These are phyloP conservation scores for Spinibarbus caldwelli DNA, from an alignment of 2,797 vertebrate species.

Conservation along the genomic window DNA sequence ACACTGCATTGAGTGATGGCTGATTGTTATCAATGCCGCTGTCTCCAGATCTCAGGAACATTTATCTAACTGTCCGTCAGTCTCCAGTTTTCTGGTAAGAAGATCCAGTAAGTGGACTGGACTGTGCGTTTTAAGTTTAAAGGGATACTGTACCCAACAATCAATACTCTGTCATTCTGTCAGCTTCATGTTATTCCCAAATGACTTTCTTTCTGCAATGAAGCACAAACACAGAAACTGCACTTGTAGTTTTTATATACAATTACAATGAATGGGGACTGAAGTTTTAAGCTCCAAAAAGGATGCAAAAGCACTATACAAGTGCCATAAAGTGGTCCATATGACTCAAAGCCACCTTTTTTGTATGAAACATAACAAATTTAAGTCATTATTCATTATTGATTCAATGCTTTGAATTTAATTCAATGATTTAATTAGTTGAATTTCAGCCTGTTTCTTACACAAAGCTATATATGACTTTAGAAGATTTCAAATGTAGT, in stretches of 20 bases:
- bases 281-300: not conserved
- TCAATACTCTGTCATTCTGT: constrained; percentile 9
- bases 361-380: not conserved
- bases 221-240: not conserved
- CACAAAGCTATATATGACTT: not conserved
- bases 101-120: not conserved
- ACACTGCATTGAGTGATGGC: not conserved
- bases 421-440: not conserved
- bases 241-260: too few species aligned
- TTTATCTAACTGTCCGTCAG: constrained; percentile 37
- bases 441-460: not conserved
- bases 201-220: not conserved
- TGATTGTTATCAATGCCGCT: constrained; percentile 35
- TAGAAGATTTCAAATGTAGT: not conserved
- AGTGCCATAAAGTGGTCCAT: not conserved
- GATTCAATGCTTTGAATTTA: not conserved
- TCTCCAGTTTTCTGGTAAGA: constrained; percentile 1
- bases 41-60: constrained; percentile 15
- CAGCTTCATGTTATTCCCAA: not conserved
- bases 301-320: not conserved
- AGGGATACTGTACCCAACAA: not conserved
- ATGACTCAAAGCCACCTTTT: not conserved
- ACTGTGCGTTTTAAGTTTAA: not conserved
- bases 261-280: not conserved
- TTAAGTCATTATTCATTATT: not conserved